phyloP scores from a whole-genome alignment of 2,797 vertebrate species.

The Natrix natrix region DNA sequence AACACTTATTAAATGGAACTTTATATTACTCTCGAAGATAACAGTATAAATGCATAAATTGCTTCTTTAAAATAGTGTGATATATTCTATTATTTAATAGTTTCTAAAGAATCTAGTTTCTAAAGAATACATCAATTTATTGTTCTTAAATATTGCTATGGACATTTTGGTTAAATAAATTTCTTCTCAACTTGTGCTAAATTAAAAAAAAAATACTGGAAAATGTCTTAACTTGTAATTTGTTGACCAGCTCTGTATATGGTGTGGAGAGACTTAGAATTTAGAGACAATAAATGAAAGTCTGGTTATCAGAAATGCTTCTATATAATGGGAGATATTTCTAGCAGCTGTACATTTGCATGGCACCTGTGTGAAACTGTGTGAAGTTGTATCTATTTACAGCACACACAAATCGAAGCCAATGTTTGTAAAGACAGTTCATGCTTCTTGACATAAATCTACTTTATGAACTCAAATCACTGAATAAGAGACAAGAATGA shows the following conservation, averaged over 20 bases:
- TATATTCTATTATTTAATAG: background rate
- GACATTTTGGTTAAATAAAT: background rate
- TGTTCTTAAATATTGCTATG: background rate
- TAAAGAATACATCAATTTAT: background rate
- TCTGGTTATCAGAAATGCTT: slow-evolving; percentile 17
- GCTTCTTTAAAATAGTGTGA: background rate
- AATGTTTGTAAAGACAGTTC: slow-evolving; percentile 47
- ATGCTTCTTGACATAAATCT: slow-evolving; percentile 57
- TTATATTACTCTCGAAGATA: background rate
- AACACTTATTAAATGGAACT: background rate
- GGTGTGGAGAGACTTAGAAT: slow-evolving; percentile 8
- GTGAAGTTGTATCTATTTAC: slow-evolving; percentile 17
- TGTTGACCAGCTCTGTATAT: background rate
- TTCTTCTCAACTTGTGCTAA: background rate
- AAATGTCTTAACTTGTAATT: slow-evolving; percentile 13
- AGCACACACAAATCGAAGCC: slow-evolving; percentile 8
- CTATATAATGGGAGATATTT: slow-evolving; percentile 19
- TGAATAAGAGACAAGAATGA: slow-evolving; percentile 59
- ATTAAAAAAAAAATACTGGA: background rate
- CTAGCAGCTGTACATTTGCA: slow-evolving; percentile 31
- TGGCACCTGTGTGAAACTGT: slow-evolving; percentile 19
- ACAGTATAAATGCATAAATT: background rate
- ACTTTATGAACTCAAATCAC: slow-evolving; percentile 60
- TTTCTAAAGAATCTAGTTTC: background rate
- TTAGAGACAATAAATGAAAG: slow-evolving; percentile 22